Evolutionary conservation across 2,888 invertebrate genomes (phyloP).

Genomic region (Heliconius hortense): DNA sequence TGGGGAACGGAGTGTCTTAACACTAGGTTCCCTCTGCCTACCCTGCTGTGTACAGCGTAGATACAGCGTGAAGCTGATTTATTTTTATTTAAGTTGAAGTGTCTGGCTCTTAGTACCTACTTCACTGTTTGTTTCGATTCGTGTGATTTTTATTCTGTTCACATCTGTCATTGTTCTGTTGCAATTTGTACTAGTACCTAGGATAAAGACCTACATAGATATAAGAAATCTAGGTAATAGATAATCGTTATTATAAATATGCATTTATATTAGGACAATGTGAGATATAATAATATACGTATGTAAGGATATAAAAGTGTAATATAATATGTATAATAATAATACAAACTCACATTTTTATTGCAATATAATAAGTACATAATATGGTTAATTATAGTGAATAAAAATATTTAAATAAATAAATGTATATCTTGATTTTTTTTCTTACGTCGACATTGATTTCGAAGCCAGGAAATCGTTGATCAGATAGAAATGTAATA

Average conservation of each 20-base stretch:
- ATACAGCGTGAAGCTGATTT: no score
- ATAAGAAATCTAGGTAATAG: not conserved
- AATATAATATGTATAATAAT: not conserved
- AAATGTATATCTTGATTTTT: not conserved
- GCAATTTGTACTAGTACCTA: not conserved
- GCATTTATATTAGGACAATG: not conserved
- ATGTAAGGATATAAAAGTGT: not conserved
- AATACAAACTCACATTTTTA: no score
- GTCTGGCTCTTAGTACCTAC: conserved; percentile 12
- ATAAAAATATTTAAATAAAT: not conserved
- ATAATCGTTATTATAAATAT: not conserved
- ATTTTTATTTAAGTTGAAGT: not conserved
- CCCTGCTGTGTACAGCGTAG: no score
- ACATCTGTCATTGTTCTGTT: conserved; percentile 5
- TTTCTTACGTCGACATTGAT: not conserved
- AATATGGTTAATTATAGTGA: no score
- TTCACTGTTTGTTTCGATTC: conserved; percentile 21
- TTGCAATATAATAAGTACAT: no score
- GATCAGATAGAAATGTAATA: not conserved
- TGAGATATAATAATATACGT: not conserved
- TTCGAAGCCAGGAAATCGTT: not conserved
- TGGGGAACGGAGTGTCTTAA: no score
- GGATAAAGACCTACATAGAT: no score
- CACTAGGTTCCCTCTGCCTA: no score
- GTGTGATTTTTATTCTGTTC: conserved; percentile 3